Conservation (phyloP, 2,113 vertebrate genomes). For the Serilophus lunatus region DNA sequence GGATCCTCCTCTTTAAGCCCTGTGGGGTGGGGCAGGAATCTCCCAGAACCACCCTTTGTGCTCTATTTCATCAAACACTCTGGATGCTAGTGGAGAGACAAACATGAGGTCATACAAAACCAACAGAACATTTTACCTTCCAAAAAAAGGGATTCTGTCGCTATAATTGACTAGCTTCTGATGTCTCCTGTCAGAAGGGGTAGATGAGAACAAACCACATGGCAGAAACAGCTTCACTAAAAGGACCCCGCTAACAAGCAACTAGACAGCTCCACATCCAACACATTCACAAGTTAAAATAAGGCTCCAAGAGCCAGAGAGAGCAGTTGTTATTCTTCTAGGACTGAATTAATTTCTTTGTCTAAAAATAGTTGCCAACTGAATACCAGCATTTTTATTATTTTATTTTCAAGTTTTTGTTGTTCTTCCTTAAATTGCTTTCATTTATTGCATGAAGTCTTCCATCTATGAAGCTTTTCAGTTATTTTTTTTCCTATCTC, state of each 20-base stretch:
- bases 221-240: background rate
- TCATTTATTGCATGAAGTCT: background rate
- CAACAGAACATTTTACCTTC: slow-evolving; percentile 15
- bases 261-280: background rate
- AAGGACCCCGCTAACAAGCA: background rate
- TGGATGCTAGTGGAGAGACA: background rate
- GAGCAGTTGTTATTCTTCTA: background rate
- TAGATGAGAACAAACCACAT: background rate
- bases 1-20: background rate
- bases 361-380: background rate
- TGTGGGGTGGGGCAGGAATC: background rate
- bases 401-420: background rate
- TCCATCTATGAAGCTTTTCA: background rate
- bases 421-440: background rate
- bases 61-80: background rate
- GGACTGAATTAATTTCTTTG: background rate
- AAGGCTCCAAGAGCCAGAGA: background rate
- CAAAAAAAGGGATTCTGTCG: background rate
- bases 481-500: background rate
- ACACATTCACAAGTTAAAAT: background rate
- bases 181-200: background rate
- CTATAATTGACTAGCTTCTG: background rate
- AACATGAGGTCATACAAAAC: background rate
- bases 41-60: background rate
- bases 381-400: background rate